Evolutionary conservation across 2,797 vertebrate genomes (phyloP), one percentile per base, ranked within the genome.

Genomic region (Protonibea diacanthus): DNA sequence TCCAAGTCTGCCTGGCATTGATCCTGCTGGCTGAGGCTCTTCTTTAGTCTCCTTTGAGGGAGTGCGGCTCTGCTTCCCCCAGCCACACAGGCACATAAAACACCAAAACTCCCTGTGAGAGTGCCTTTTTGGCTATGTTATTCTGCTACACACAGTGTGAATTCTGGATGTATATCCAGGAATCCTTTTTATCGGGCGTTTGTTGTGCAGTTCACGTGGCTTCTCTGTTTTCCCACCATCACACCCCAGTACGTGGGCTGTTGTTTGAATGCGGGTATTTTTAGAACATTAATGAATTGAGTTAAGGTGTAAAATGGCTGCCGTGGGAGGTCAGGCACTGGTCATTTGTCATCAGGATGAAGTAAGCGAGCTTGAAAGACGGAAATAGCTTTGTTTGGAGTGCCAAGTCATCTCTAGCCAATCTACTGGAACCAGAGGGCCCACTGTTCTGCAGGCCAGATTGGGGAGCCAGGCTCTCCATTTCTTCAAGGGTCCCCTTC

Each of bases 251-350:
- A 83, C 62, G 40, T 77, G 74, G 38, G 80, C 74, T 84, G 68
- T 71, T 86, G 64, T 86, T 78, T 79, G 55, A 81, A 60, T 53
- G 45, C 1, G 1, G 58, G 52, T 90, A 90, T 90, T 84, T 90
- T 91, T 90, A 80, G 85, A 80, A 80, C 73, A 53, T 76, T 85
- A 87, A 91, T 88, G 75, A 88, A 88, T 82, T 63, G 81, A 82
- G 81, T 87, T 79, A 52, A 80, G 69, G 76, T 83, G 84, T 81
- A 79, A 88, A 82, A 91, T 84, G 86, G 76, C 84, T 53, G 66
- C 82, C 75, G 74, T 15, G 0, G 79, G 65, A 85, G 87, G 85
- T 91, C 87, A 91, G 85, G 60, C 53, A 0, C 76, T 87, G 85
- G 78, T 73, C 67, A 82, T 92, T 89, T 86, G 79, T 89, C 85